Evolutionary conservation across 1,140 invertebrate genomes (phyloP).

Genomic region (Ceratitis capitata): DNA sequence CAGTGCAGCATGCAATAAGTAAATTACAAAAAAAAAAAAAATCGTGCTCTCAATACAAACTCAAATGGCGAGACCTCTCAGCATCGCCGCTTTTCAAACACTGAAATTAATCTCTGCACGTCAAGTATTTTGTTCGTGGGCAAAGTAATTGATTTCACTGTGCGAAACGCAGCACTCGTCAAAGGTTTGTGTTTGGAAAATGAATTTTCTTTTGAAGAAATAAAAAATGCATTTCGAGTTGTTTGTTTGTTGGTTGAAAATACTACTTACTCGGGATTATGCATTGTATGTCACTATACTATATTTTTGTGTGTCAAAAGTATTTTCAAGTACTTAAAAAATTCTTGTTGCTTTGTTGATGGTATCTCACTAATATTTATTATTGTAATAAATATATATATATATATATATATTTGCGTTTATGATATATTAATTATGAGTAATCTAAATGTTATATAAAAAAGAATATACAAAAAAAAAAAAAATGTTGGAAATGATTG

Average conservation of each 20-base stretch:
- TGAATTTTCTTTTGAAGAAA: neutral
- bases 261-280: neutral
- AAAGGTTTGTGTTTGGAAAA: neutral
- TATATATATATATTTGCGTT: conserved; percentile 20
- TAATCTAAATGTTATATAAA: conserved; percentile 25
- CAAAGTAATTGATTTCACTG: neutral
- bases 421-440: no score
- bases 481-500: conserved; percentile 24
- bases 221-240: no score
- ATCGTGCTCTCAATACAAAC: neutral
- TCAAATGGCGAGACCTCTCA: neutral
- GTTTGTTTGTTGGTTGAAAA: conserved; percentile 30
- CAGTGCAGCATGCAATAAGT: conserved; percentile 1
- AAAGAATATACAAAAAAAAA: neutral
- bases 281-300: neutral
- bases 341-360: neutral
- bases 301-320: neutral
- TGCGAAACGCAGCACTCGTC: neutral
- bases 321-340: conserved; percentile 16
- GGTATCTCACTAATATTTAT: conserved; percentile 19
- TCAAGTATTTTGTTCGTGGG: neutral
- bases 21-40: conserved; percentile 1
- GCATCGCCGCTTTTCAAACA: conserved; percentile 20
- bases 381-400: conserved; percentile 4
- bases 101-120: conserved; percentile 9